Percentiles rank a stretch among this genome's conserved stretches.
Conservation (phyloP, 2,797 vertebrate species). For the Coracias cyanogaster region DNA sequence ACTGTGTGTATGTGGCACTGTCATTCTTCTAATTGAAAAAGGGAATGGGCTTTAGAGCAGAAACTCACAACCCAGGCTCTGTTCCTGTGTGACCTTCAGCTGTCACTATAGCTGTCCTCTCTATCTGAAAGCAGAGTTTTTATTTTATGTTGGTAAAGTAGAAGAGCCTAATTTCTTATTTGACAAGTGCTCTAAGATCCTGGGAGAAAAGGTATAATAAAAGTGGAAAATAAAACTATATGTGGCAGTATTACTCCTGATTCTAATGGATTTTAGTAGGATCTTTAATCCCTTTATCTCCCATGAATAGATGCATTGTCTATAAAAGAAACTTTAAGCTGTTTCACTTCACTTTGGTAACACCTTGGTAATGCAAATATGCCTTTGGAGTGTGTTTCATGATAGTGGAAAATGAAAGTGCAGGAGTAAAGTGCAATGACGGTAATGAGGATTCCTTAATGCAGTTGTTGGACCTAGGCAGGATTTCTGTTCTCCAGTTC, state of each 20-base stretch:
- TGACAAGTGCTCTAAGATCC: slow-evolving; percentile 49
- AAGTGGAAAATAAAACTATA: slow-evolving; percentile 68
- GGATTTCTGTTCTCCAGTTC: neutral
- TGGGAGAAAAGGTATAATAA: slow-evolving; percentile 45
- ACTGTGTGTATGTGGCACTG: slow-evolving; percentile 26
- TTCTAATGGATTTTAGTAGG: slow-evolving; percentile 65
- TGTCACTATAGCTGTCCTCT: slow-evolving; percentile 14
- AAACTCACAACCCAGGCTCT: neutral
- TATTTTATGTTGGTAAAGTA: slow-evolving; percentile 33
- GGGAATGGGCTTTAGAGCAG: slow-evolving; percentile 50
- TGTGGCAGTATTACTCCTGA: slow-evolving; percentile 43
- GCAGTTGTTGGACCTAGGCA: neutral
- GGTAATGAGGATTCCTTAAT: neutral
- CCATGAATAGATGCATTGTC: slow-evolving; percentile 56
- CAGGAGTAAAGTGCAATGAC: neutral
- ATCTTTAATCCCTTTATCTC: slow-evolving; percentile 63
- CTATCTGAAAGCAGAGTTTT: slow-evolving; percentile 11
- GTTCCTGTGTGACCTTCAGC: slow-evolving; percentile 60
- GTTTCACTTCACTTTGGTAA: slow-evolving; percentile 51
- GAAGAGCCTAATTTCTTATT: slow-evolving; percentile 60
- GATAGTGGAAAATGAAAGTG: neutral
- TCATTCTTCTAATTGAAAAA: slow-evolving; percentile 56
- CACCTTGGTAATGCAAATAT: slow-evolving; percentile 49
- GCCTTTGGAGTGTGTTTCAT: neutral
- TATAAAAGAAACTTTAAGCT: slow-evolving; percentile 62